Evolutionary conservation across 2,888 invertebrate species (phyloP), one percentile per base, ranked within the genome.

Genomic region (Notocelia uddmanniana): DNA sequence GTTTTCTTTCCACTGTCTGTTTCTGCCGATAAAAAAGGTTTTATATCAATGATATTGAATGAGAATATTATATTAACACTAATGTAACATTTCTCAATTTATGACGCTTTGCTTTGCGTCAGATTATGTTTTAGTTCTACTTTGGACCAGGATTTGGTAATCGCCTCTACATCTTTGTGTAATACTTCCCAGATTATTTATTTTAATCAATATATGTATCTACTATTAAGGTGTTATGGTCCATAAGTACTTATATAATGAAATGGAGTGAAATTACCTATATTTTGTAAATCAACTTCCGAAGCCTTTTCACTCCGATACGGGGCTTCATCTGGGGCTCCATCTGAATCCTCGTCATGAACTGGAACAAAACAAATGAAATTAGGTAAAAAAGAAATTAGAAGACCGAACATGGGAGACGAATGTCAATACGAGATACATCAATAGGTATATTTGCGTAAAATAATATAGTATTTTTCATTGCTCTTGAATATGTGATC

Each of bases 311-410:
- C 76, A 68, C 79, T 84, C 72, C 74, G 71, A 73, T 77, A 82
- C 6, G 81, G 75, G 11, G 83, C 67, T 76, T 86, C 86, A 23
- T 78, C 58, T 8, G 85, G 85, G 2, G 80, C 77, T 15, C 81
- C 80, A 45, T 83, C 80, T 1, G 74, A 76, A 67, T 76, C 69
- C 50, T 74, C 64, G 54, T 66, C 55, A 59, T 13, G 18, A 55
- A 50, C 74, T 67, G 68, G 26, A 77, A 75, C 34, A 3, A 62
- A 57, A 69, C 37, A 31, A 9, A 48, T n/a, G 26, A 63, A 34
- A 58, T n/a, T 37, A 21, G 11, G 11, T 45, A 8, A 15, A 15
- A 15, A 15, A 15, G 5, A 5, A 3, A 41, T 15, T 15, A 15
- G 15, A 15, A 26, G 3, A 5, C 26, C 26, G 26, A 26, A 26